Conservation (phyloP, 2,888 invertebrate species). For the Andrena minutula region DNA sequence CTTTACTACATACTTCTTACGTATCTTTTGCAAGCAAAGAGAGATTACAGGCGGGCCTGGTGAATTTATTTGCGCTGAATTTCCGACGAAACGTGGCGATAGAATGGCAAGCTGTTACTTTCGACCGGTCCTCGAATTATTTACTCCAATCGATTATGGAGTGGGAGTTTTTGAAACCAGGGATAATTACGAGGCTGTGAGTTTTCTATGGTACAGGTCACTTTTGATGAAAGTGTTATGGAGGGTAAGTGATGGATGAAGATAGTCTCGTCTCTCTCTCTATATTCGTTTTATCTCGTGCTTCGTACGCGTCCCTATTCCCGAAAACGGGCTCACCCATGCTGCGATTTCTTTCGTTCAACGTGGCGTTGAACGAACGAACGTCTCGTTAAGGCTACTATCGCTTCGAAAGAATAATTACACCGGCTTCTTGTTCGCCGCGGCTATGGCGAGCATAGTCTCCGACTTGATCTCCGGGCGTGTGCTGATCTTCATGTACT, state of each 20-base stretch:
- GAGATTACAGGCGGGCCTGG: background rate
- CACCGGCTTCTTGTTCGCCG: constrained; percentile 17
- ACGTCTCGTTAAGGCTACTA: constrained; percentile 36
- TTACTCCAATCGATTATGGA: constrained; percentile 27
- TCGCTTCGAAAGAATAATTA: constrained; percentile 31
- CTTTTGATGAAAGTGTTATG: constrained; percentile 14
- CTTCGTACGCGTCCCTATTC: background rate
- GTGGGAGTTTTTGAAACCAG: constrained; percentile 5
- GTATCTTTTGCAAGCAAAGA: background rate
- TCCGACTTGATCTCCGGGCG: constrained; percentile 88
- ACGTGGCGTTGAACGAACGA: constrained; percentile 41
- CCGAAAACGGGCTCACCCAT: constrained; percentile 16
- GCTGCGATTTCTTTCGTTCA: constrained; percentile 30
- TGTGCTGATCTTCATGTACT: constrained; percentile 88
- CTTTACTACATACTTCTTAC: constrained; percentile 14
- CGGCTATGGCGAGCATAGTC: constrained; percentile 56
- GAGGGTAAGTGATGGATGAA: constrained; percentile 24
- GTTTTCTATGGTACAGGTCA: background rate
- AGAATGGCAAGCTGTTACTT: no score
- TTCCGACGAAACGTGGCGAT: no score
- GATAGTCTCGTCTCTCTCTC: constrained; percentile 45
- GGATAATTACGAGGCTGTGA: constrained; percentile 14
- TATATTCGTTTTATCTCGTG: constrained; percentile 1
- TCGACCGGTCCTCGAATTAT: constrained; percentile 15
- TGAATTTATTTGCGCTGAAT: constrained; percentile 7